Evolutionary conservation across 2,888 invertebrate genomes (phyloP), one percentile per base, ranked within the genome.

Genomic region (Campopleginae sp.): DNA sequence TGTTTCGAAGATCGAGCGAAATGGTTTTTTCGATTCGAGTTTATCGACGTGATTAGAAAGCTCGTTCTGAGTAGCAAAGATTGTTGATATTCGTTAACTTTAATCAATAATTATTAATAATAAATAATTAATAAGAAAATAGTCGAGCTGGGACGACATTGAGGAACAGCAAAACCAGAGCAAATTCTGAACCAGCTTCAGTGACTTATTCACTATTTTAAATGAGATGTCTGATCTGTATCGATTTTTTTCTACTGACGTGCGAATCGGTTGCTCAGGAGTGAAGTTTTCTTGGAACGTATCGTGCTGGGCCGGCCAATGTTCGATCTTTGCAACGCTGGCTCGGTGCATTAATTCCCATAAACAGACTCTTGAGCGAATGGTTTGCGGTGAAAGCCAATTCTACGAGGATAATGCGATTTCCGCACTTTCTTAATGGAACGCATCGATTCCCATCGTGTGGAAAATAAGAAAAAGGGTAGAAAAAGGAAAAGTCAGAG

Each of bases 361-460:
- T 76, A 46, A 12, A 48, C 33, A 63, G 19, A 76, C 19, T 65
- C 65, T 65, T 46, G 31, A 44, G 19, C 44, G 10, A 38, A 58
- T 31, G 54, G 83, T 84, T 87, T 85, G 85, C 8, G 66, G 74
- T 54, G 85, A 88, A 88, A 90, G 88, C 89, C 90, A 91, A 92
- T 91, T 91, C 89, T 87, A 79, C 85, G 77, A 86, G 78, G 88
- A 82, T 89, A 90, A 89, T 89, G 89, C 87, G 85, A 90, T 90
- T 89, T 88, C 82, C 81, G 87, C 86, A 85, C 87, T 80, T 82
- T 88, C 88, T 89, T 91, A 91, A 92, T 91, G 89, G 91, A 91
- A 91, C 88, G 89, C 90, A 93, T 92, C 92, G 93, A 92, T 92
- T 92, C 90, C 90, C 91, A 90, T 91, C 90, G 90, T 86, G 88